A percentile compares a stretch with the other conserved stretches of the same genome.
phyloP scores from a whole-genome alignment of 2,113 vertebrate species.

The Recurvirostra avosetta region DNA sequence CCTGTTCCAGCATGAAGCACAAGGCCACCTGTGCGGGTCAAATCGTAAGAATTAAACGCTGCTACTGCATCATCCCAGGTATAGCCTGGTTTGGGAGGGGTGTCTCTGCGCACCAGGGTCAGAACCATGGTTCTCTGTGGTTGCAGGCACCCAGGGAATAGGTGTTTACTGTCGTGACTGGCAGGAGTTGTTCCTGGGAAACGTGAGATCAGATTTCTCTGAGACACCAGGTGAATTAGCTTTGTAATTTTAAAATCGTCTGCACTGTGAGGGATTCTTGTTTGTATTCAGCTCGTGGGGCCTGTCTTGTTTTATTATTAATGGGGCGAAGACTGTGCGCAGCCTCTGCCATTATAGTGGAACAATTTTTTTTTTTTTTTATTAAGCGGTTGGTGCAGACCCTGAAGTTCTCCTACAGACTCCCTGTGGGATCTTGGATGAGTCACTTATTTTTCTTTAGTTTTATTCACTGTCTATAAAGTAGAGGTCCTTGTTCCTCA shows the following conservation, averaged over 20 bases:
- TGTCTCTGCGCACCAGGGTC: background rate
- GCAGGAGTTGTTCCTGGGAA: background rate
- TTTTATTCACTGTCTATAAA: background rate
- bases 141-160: background rate
- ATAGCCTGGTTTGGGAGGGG: background rate
- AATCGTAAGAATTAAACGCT: fast-evolving
- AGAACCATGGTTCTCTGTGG: background rate
- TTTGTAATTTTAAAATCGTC: background rate
- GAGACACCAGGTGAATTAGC: background rate
- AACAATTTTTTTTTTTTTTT: background rate
- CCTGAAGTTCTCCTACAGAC: background rate
- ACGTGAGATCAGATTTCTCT: background rate
- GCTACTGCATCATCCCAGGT: background rate
- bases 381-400: background rate
- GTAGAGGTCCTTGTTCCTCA: background rate
- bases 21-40: background rate
- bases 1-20: fast-evolving
- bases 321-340: background rate
- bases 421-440: background rate
- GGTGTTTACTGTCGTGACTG: background rate
- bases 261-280: background rate
- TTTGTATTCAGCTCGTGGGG: background rate
- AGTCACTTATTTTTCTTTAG: background rate
- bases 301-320: background rate
- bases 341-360: background rate